phyloP scores from a whole-genome alignment of 2,888 invertebrate genomes.

The Griposia aprilina region DNA sequence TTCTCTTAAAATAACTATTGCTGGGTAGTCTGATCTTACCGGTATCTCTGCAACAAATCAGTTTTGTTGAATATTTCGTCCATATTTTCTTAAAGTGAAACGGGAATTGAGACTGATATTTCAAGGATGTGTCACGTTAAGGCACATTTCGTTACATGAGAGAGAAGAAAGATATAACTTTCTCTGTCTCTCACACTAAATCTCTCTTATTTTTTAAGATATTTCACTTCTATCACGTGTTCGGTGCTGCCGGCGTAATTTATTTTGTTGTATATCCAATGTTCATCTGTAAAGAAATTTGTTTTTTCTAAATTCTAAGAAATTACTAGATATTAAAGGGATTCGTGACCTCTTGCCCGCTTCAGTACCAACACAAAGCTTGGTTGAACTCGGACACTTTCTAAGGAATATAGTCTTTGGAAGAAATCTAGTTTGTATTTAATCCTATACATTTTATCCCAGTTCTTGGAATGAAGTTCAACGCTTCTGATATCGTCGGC shows the following conservation, averaged over 20 bases:
- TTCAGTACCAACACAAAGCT: constrained; percentile 8
- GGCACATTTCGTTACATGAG: not conserved
- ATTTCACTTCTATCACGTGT: not conserved
- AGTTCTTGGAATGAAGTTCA: constrained; percentile 13
- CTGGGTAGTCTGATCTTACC: not conserved
- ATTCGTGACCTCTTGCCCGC: constrained; percentile 13
- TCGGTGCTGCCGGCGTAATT: rapidly evolving
- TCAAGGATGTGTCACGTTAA: not conserved
- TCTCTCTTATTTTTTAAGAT: not conserved
- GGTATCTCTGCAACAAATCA: not conserved
- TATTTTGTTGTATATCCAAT: not conserved
- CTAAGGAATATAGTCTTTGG: constrained; percentile 27
- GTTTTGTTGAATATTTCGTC: not conserved
- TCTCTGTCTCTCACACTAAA: not conserved
- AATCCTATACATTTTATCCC: constrained; percentile 23
- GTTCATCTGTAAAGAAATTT: not conserved
- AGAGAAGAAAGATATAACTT: not conserved
- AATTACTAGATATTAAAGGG: not conserved
- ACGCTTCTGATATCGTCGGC: constrained; percentile 2
- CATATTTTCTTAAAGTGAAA: not conserved
- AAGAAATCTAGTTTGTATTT: constrained; percentile 33
- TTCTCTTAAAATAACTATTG: constrained; percentile 29
- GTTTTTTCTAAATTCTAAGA: not conserved
- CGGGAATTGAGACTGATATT: not conserved
- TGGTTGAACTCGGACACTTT: constrained; percentile 5